Percentiles rank a stretch among this genome's conserved stretches.
These are phyloP conservation scores for Tragulus kanchil DNA, from an alignment of 2,113 vertebrate species.

Conservation along the genomic window DNA sequence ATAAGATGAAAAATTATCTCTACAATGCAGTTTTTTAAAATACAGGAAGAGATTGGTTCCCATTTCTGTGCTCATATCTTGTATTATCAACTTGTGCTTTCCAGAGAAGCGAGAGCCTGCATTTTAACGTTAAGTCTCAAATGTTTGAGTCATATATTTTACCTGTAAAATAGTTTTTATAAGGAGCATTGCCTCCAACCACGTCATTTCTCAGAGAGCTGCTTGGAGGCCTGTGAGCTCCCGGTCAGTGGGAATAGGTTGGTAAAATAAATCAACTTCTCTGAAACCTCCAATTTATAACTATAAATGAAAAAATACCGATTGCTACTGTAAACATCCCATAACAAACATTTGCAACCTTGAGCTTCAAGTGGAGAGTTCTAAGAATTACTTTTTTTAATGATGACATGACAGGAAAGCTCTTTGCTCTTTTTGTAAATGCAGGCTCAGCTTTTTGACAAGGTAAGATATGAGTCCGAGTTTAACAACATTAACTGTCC, in stretches of 20 bases:
- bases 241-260: no score
- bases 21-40: neutral
- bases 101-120: neutral
- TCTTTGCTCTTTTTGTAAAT: neutral
- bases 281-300: slow-evolving; percentile 24
- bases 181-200: neutral
- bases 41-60: neutral
- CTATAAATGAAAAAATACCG: neutral
- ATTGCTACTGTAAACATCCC: slow-evolving; percentile 6
- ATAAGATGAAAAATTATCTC: neutral
- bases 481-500: neutral
- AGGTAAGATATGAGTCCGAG: neutral
- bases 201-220: neutral
- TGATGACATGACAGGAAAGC: neutral
- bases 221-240: neutral
- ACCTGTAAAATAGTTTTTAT: neutral
- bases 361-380: slow-evolving; percentile 51
- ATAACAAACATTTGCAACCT: neutral
- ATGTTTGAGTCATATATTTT: neutral
- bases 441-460: neutral
- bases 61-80: neutral
- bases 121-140: neutral
- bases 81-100: no score
- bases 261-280: neutral
- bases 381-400: slow-evolving; percentile 64